Conservation (phyloP, 1,140 invertebrate species). For the Pectinophora gossypiella region DNA sequence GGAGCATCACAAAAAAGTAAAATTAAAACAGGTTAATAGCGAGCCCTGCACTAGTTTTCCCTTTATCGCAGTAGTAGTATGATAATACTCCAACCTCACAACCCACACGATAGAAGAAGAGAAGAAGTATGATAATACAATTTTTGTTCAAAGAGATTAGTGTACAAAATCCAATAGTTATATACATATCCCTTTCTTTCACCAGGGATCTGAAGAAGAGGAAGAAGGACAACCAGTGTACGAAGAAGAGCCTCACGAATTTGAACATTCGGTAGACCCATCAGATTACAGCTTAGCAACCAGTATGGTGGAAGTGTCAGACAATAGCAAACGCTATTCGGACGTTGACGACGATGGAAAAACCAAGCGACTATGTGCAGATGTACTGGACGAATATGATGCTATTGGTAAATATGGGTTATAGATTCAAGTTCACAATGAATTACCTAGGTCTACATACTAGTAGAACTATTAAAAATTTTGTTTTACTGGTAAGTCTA, state of each 20-base stretch:
- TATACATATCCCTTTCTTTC: conserved; percentile 7
- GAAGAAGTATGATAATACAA: too few relatives aligned
- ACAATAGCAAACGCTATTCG: conserved; percentile 23
- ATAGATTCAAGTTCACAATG: too few relatives aligned
- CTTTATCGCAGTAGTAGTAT: too few relatives aligned
- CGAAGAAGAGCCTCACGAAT: conserved; percentile 15
- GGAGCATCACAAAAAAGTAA: too few relatives aligned
- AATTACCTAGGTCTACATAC: too few relatives aligned
- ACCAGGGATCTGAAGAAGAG: conserved; percentile 39
- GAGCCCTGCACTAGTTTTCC: too few relatives aligned
- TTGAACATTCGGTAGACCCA: conserved; percentile 20
- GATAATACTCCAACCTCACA: too few relatives aligned
- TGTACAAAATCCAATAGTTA: conserved; percentile 20
- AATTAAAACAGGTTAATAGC: too few relatives aligned
- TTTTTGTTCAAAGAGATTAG: too few relatives aligned
- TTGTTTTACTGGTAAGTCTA: too few relatives aligned
- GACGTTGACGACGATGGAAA: conserved; percentile 31
- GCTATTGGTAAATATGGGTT: conserved; percentile 57
- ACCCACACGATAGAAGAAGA: too few relatives aligned
- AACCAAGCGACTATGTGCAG: conserved; percentile 37
- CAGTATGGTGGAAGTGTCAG: conserved; percentile 25
- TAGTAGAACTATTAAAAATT: too few relatives aligned
- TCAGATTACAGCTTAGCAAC: conserved; percentile 22
- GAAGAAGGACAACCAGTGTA: conserved; percentile 5
- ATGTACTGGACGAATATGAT: conserved; percentile 58